These are phyloP conservation scores for Encarsia formosa DNA, from an alignment of 2,888 invertebrate genomes.

Conservation along the genomic window DNA sequence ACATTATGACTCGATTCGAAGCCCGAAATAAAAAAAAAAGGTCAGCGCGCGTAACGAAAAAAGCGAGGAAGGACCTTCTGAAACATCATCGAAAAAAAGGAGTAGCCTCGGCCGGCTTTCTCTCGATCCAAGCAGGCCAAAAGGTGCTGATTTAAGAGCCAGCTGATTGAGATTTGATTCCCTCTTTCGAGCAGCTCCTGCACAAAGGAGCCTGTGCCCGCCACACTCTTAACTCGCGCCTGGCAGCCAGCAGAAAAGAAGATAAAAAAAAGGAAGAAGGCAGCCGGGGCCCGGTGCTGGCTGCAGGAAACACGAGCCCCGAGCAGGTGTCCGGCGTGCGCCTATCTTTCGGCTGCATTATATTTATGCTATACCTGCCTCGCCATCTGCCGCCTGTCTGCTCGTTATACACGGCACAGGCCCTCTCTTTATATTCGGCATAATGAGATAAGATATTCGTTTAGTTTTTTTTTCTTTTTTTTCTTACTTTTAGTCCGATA, in stretches of 20 bases:
- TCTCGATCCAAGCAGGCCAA: no score
- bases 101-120: no score
- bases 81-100: no score
- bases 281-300: constrained; percentile 11
- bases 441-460: no score
- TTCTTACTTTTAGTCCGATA: no score
- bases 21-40: not conserved
- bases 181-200: constrained; percentile 11
- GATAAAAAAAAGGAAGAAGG: not conserved
- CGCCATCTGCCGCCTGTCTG: constrained; percentile 25
- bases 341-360: no score
- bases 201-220: not conserved
- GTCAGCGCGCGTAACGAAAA: no score
- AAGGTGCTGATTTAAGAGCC: constrained; percentile 25
- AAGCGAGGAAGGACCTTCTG: no score
- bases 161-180: constrained; percentile 27
- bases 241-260: not conserved
- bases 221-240: no score
- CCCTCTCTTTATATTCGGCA: not conserved
- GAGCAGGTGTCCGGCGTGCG: constrained; percentile 41
- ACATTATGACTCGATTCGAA: no score
- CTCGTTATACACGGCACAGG: not conserved
- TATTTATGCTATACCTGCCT: no score
- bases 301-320: constrained; percentile 22
- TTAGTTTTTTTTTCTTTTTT: no score